Evolutionary conservation across 2,113 vertebrate genomes (phyloP).

Genomic region (Oreocharis arfaki): DNA sequence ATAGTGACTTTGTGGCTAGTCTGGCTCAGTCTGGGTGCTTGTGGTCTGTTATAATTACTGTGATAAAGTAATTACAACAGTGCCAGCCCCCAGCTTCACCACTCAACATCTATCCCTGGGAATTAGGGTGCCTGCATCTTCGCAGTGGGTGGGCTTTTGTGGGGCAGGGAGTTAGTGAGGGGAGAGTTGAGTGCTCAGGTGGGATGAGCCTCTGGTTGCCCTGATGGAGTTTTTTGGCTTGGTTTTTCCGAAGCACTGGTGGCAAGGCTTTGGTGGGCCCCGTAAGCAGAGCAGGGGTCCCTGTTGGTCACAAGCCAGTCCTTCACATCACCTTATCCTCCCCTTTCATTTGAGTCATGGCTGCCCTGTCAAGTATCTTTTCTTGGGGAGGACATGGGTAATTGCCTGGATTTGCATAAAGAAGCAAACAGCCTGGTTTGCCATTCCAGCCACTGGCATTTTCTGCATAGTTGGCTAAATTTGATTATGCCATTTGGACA

Average conservation of each 20-base stretch:
- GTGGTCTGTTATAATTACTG: not conserved
- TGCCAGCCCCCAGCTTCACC: not conserved
- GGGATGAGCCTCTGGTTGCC: not conserved
- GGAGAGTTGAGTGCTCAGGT: not conserved
- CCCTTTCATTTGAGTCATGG: rapidly evolving
- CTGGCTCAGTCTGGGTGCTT: not conserved
- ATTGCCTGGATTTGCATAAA: not conserved
- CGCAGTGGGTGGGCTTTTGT: not conserved
- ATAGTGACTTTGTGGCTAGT: not conserved
- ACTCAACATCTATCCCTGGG: not conserved
- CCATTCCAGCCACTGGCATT: not conserved
- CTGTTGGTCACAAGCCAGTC: not conserved
- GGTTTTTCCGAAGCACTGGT: not conserved
- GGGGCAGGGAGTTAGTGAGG: not conserved
- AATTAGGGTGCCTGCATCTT: not conserved
- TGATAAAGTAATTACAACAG: not conserved
- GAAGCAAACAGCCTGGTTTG: not conserved
- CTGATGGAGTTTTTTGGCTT: not conserved
- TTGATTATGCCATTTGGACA: not conserved
- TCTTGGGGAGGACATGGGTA: not conserved
- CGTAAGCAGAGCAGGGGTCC: not conserved
- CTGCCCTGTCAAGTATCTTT: not conserved
- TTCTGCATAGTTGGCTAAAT: not conserved
- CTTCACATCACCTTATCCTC: not conserved
- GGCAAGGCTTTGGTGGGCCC: not conserved